Conservation (phyloP, 2,113 vertebrate genomes). For the Erythrolamprus reginae region DNA sequence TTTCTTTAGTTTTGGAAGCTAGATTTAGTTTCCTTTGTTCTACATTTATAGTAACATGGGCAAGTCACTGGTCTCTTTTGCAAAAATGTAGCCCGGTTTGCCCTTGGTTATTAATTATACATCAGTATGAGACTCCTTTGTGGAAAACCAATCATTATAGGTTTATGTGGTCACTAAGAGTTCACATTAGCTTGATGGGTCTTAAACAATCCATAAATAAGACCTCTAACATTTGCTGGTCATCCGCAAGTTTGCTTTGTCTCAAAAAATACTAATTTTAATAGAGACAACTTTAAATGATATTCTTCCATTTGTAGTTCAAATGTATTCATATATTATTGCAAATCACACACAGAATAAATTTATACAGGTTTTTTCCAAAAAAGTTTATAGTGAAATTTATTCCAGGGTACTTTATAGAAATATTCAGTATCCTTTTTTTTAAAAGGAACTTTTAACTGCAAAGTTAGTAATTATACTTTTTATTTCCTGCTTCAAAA, state of each 20-base stretch:
- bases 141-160: background rate
- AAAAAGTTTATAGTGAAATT: background rate
- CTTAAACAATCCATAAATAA: background rate
- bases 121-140: background rate
- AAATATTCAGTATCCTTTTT: background rate
- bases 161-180: background rate
- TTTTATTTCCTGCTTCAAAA: background rate
- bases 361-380: background rate
- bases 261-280: background rate
- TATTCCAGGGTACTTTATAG: background rate
- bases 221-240: background rate
- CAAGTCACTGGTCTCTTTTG: background rate
- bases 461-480: background rate
- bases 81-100: background rate
- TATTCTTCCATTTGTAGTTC: background rate
- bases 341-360: background rate
- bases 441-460: background rate
- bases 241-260: background rate
- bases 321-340: background rate
- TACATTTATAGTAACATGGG: background rate
- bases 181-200: background rate
- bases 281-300: background rate
- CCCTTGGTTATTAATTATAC: background rate
- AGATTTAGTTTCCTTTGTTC: background rate
- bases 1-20: background rate